Evolutionary conservation across 2,888 invertebrate genomes (phyloP), one percentile per base, ranked within the genome.

Genomic region (Syrista parreyssii): DNA sequence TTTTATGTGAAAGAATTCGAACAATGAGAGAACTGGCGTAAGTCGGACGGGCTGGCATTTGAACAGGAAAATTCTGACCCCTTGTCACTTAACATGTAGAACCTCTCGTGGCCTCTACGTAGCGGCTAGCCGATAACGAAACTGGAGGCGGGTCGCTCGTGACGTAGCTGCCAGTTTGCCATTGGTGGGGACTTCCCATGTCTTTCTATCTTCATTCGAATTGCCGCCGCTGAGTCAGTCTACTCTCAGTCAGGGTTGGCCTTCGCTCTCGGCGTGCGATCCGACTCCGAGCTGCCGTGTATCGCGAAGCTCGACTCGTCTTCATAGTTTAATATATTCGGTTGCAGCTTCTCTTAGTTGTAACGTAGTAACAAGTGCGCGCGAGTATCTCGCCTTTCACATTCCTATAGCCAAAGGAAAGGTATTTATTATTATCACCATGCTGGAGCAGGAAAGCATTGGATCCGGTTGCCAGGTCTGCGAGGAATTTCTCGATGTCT

Each of bases 401-500:
- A 71, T 71, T 71, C 71, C 71, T 71, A 33, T 71, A 31, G 71
- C 31, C 71, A 71, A 71, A 33, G 71, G 4, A 33, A 71, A 71
- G 15, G 31, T 71, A 33, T 40, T 34, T 33, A 34, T 72, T 71
- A 35, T 4, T 40, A 36, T 71, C 40, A 31, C 36, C 55, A 94
- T 96, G 94, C 94, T 94, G 89, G 95, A 95, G 88, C 93, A 94
- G 89, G 95, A 94, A 90, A 93, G 95, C 84, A 93, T 86, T 85
- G 92, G 93, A 86, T 91, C 93, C 88, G 93, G 95, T 84, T 95
- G 95, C 85, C 95, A 95, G 92, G 94, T 95, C 86, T 93, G 96
- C 91, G 95, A 95, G 90, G 96, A 96, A 91, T 95, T 96, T 92
- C 93, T 95, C 87, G 91, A 94, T 86, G 93, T 95, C 88, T 95